These are phyloP conservation scores for Anolis apletophallus DNA, from an alignment of 2,797 vertebrate species.

Conservation along the genomic window DNA sequence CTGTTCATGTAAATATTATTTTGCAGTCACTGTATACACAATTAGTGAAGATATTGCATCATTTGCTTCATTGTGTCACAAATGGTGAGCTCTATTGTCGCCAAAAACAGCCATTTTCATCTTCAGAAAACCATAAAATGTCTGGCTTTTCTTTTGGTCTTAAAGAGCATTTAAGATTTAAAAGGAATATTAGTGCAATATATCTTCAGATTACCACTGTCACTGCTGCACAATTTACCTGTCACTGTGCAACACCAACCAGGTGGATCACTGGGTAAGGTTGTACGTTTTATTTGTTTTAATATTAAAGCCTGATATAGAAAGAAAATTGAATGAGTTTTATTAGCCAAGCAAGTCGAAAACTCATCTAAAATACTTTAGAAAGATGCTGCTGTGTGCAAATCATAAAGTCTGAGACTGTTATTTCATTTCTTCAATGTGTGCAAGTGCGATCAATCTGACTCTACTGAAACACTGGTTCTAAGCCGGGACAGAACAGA, in stretches of 20 bases:
- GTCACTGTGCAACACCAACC: slow-evolving; percentile 25
- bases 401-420: slow-evolving; percentile 1
- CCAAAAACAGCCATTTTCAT: slow-evolving; percentile 36
- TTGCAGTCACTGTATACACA: too few species aligned
- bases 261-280: slow-evolving; percentile 4
- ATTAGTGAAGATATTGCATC: slow-evolving; percentile 1
- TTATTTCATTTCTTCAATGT: slow-evolving; percentile 14
- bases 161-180: not conserved
- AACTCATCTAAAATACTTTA: not conserved
- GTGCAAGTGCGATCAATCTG: not conserved
- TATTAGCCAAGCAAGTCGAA: slow-evolving; percentile 39
- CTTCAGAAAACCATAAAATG: not conserved
- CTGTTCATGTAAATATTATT: too few species aligned
- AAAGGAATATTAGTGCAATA: slow-evolving; percentile 27
- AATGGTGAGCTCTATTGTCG: slow-evolving; percentile 15
- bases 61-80: slow-evolving; percentile 36
- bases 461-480: not conserved
- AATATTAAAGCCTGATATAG: slow-evolving; percentile 37
- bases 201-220: slow-evolving; percentile 25
- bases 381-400: slow-evolving; percentile 21
- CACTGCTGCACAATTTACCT: slow-evolving; percentile 27
- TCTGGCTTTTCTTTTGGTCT: slow-evolving; percentile 36
- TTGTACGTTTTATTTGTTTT: slow-evolving; percentile 24
- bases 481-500: not conserved
- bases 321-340: slow-evolving; percentile 42